Evolutionary conservation across 2,113 vertebrate species (phyloP).

Genomic region (Dicerorhinus sumatrensis): DNA sequence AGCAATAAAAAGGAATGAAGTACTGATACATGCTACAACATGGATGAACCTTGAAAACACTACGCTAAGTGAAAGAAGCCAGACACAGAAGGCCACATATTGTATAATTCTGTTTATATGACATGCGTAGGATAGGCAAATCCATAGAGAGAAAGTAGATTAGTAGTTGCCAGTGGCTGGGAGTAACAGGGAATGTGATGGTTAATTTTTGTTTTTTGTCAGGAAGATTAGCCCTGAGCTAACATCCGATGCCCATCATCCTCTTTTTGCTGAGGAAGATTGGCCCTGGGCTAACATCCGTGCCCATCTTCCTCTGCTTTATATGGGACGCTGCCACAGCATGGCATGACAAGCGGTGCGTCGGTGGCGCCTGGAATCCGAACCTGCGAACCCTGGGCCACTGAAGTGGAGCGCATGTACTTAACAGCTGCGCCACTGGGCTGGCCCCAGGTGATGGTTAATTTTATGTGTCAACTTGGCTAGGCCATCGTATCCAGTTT

Average conservation of each 20-base stretch:
- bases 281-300: too few species aligned
- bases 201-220: not conserved
- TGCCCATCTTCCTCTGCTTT: too few species aligned
- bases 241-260: too few species aligned
- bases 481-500: not conserved
- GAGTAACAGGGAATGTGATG: not conserved
- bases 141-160: slow-evolving; percentile 10
- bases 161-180: not conserved
- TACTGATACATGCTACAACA: not conserved
- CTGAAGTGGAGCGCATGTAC: too few species aligned
- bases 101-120: slow-evolving; percentile 7
- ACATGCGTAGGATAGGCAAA: not conserved
- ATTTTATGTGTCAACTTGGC: slow-evolving; percentile 23
- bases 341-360: too few species aligned
- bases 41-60: slow-evolving; percentile 4
- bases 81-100: not conserved
- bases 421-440: too few species aligned
- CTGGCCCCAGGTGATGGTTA: not conserved
- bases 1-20: slow-evolving; percentile 18
- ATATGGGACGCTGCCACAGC: too few species aligned
- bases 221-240: too few species aligned
- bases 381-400: too few species aligned
- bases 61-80: not conserved
- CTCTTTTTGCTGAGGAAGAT: too few species aligned
- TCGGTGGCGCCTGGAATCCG: too few species aligned